Conservation (phyloP, 1,140 invertebrate species). For the Yoshiicerus persimilis region DNA sequence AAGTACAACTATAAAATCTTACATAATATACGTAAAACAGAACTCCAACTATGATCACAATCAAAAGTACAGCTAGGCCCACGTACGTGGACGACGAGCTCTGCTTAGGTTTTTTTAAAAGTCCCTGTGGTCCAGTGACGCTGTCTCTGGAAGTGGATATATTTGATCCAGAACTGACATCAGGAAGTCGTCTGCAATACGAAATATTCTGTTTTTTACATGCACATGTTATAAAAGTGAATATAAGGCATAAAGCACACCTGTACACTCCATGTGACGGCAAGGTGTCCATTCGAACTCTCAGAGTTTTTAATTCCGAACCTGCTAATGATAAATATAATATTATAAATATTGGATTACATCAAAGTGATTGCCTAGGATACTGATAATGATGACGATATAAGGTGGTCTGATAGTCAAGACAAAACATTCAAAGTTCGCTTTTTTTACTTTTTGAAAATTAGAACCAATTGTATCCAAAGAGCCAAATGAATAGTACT, state of each 20-base stretch:
- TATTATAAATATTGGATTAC: no score
- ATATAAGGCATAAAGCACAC: not conserved
- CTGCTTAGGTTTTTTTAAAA: not conserved
- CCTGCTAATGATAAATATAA: not conserved
- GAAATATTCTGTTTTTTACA: not conserved
- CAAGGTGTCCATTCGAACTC: not conserved
- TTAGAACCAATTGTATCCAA: no score
- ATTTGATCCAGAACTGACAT: not conserved
- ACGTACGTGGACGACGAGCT: not conserved
- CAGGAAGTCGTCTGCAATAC: not conserved
- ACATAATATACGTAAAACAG: not conserved
- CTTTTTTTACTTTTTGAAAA: no score
- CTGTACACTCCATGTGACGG: not conserved
- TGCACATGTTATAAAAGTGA: not conserved
- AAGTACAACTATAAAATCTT: not conserved
- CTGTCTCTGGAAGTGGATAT: not conserved
- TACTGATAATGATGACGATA: no score
- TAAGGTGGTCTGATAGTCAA: no score
- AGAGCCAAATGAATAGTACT: no score
- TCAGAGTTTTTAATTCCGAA: not conserved
- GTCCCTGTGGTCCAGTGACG: not conserved
- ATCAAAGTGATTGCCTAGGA: no score
- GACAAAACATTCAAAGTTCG: no score
- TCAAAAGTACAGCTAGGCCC: not conserved
- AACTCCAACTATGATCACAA: not conserved